These are phyloP conservation scores for Thera obeliscata DNA, from an alignment of 2,888 invertebrate species.

Conservation along the genomic window DNA sequence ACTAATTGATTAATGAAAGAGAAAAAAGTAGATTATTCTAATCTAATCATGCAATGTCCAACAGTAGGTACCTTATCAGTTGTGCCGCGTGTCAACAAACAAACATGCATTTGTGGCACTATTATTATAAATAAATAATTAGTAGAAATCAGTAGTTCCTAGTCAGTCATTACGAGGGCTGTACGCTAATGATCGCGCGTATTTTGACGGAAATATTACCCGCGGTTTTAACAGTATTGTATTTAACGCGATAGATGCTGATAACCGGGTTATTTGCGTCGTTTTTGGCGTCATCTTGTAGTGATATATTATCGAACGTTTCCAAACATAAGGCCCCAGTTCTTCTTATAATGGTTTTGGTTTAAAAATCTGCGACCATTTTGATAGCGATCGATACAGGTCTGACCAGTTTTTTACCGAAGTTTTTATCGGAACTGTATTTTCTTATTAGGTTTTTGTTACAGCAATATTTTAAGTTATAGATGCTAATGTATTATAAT, in stretches of 20 bases:
- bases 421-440: conserved; percentile 20
- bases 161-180: conserved; percentile 20
- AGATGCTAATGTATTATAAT: conserved; percentile 8
- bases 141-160: conserved; percentile 22
- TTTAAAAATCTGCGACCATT: conserved; percentile 19
- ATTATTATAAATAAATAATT: conserved; percentile 23
- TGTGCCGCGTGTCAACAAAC: conserved; percentile 28
- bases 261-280: background rate
- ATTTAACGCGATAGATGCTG: background rate
- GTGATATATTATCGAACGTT: background rate
- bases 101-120: conserved; percentile 18
- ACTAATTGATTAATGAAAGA: background rate
- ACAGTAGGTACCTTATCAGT: conserved; percentile 14
- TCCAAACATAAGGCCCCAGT: background rate
- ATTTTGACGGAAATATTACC: conserved; percentile 3
- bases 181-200: conserved; percentile 27
- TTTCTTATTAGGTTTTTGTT: conserved; percentile 18
- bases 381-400: conserved; percentile 13
- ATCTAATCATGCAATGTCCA: conserved; percentile 26
- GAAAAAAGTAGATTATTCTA: conserved; percentile 11
- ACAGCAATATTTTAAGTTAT: conserved; percentile 20
- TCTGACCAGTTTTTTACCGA: conserved; percentile 20
- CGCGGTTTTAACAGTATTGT: background rate
- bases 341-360: conserved; percentile 1
- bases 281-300: background rate